Base-by-base conservation (phyloP, 2,113 vertebrate genomes). In the Puma concolor region DNA sequence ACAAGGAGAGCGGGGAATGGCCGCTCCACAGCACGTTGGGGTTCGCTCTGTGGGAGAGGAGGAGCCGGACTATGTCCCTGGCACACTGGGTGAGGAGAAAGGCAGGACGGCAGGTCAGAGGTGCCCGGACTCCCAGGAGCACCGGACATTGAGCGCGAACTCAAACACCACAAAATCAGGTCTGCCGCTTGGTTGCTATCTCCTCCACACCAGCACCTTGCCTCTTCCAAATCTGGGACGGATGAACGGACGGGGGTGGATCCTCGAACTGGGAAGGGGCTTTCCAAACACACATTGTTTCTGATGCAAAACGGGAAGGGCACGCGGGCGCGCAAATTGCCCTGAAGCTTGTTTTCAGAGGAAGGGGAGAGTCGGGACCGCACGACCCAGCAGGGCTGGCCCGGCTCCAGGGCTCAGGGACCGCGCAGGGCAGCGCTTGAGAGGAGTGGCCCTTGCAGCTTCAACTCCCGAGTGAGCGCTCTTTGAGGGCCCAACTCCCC, bases 1-100 rank as follows among this genome's bases (percentile, higher is more conserved):
- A 99, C 96, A 99, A 95, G 9, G 99, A 99, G 38, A 99, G 99
- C 0, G 99, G 99, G 9, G 99, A 99, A 98, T 99, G 99, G 63
- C 99, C 99, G 1, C 99, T 99, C 99, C 99, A 99, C 91, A 99
- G 96, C 16, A 97, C 52, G 94, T 99, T 98, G 88, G 99, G 98
- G n/a, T 98, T 98, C 36, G 99, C 99, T 57, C 97, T 98, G 93
- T 99, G 99, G 44, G 96, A 98, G 21, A 99, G 98, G 15, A 99
- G 98, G 60, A 99, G 98, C 64, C 63, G 95, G 7, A 99, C 98
- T 10, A 99, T 96, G 50, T 99, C 98, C 92, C 98, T 98, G 91
- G 98, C 98, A 72, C 98, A 96, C 99, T 99, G 97, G n/a, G 79
- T 0, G 76, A 23, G 50, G 11, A 54, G 80, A 80, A 67, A 79